phyloP scores from a whole-genome alignment of 2,113 vertebrate species.

The Sapayoa aenigma region DNA sequence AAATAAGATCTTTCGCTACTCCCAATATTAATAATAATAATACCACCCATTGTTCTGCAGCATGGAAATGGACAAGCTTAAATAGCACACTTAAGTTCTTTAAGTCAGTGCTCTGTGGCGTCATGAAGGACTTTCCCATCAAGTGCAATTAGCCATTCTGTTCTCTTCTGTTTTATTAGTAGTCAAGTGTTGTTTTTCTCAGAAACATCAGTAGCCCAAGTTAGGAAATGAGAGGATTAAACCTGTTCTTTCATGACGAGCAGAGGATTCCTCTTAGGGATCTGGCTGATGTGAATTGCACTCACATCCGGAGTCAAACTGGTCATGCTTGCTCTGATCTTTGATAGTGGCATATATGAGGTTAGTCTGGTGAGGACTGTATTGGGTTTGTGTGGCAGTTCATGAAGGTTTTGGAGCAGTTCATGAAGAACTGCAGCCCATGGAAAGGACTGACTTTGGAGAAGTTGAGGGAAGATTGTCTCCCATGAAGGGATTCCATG shows the following conservation, averaged over 20 bases:
- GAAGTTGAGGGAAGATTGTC: background rate
- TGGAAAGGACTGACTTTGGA: background rate
- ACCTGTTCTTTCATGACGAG: background rate
- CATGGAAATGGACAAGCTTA: background rate
- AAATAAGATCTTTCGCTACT: background rate
- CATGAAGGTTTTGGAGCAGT: background rate
- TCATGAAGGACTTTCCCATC: background rate
- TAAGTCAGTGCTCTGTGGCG: background rate
- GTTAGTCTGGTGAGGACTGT: background rate
- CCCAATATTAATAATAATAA: background rate
- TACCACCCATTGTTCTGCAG: background rate
- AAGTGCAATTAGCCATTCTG: background rate
- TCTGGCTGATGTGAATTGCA: background rate
- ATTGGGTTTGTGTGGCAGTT: background rate
- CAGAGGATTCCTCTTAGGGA: background rate
- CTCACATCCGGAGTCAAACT: background rate
- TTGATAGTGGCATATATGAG: background rate
- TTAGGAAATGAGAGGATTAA: background rate
- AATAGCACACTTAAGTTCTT: background rate
- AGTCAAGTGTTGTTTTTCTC: background rate
- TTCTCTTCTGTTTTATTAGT: background rate
- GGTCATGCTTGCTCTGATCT: background rate
- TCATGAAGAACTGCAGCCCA: background rate
- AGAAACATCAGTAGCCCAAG: background rate
- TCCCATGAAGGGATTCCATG: background rate